Evolutionary conservation across 2,797 vertebrate genomes (phyloP), one percentile per base, ranked within the genome.

Genomic region (Oreochromis grahami): DNA sequence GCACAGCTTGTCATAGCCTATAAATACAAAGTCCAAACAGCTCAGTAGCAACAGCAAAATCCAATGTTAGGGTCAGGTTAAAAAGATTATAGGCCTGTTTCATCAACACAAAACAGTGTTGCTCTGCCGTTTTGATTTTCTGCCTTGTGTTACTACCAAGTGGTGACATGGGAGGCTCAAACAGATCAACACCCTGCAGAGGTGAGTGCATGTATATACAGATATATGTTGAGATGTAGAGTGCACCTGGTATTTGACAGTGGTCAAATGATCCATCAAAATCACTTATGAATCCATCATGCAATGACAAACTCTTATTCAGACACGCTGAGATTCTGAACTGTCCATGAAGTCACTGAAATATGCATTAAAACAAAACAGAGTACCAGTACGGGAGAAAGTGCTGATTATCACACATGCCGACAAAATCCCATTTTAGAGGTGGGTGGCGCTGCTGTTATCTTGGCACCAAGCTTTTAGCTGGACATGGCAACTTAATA

Each of bases 21-120:
- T 53, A 50, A 78, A 84, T 41, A 41, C 60, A 48, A 29, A 12
- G 24, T 53, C 10, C 77, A 86, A 85, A 77, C n/a, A 72, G 21
- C 68, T 21, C 68, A 29, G 55, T 19, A 32, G 56, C 38, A 17
- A 45, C 38, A 43, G 34, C 76, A 83, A 14, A 76, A 79, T 83
- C 52, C 80, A 87, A 85, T 86, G 65, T 8, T 34, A 78, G 24
- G 6, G 21, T 78, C 55, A 32, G 56, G 26, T 82, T 36, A 63
- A 83, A 82, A 21, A 80, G 77, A 88, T 81, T 85, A 87, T 10
- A 29, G 76, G 51, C 50, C 41, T 36, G 83, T 76, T 88, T 84
- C 60, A 52, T n/a, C 72, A 85, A 77, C 55, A 83, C 56, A 68
- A 58, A 84, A 81, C 48, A 13, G 45, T 84, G 51, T 48, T 34